phyloP scores from a whole-genome alignment of 2,888 invertebrate genomes.

The Lasiommata megera region DNA sequence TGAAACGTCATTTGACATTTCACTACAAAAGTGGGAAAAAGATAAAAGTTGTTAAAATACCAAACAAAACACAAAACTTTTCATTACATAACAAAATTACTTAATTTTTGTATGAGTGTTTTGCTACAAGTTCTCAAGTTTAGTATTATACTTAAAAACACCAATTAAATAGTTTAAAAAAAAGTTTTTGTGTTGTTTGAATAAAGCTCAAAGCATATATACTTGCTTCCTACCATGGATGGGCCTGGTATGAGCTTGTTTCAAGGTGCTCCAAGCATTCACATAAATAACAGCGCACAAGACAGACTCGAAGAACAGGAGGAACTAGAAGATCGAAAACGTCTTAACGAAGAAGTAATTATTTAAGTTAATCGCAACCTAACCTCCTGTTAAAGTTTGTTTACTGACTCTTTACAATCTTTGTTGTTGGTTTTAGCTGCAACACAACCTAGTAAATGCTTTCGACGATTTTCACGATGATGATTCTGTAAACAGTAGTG shows the following conservation, averaged over 20 bases:
- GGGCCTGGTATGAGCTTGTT: slow-evolving; percentile 86
- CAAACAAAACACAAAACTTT: neutral
- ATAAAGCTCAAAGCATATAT: slow-evolving; percentile 8
- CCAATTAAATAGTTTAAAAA: neutral
- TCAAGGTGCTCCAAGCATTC: slow-evolving; percentile 84
- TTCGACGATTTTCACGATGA: slow-evolving; percentile 86
- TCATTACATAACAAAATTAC: neutral
- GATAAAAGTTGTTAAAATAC: neutral
- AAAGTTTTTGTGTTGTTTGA: neutral
- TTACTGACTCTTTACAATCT: neutral
- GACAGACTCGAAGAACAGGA: slow-evolving; percentile 85
- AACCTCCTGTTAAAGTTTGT: slow-evolving; percentile 9
- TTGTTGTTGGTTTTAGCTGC: slow-evolving; percentile 68
- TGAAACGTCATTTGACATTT: slow-evolving; percentile 12
- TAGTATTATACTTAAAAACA: neutral
- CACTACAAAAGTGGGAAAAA: neutral
- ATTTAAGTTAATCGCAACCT: neutral
- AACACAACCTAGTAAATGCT: slow-evolving; percentile 83
- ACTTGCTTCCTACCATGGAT: slow-evolving; percentile 65
- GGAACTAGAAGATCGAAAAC: slow-evolving; percentile 84
- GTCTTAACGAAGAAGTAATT: slow-evolving; percentile 84
- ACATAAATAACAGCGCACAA: slow-evolving; percentile 84
- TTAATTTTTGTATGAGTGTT: neutral
- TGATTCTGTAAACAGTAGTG: slow-evolving; percentile 83
- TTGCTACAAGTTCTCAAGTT: neutral